These are phyloP conservation scores for Capromys pilorides DNA, from an alignment of 2,797 vertebrate genomes.

Conservation along the genomic window DNA sequence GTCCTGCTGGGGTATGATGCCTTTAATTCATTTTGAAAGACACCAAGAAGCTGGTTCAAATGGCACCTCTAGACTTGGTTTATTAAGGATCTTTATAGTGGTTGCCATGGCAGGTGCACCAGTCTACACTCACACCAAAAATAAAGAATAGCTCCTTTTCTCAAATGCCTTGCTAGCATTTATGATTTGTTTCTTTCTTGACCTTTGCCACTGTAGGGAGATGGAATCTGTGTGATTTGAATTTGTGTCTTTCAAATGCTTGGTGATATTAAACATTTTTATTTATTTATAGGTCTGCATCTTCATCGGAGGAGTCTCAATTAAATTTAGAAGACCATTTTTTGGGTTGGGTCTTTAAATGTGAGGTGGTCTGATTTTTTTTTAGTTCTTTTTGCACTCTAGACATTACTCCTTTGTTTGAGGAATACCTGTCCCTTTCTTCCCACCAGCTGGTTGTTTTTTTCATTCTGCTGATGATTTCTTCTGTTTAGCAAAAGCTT, in stretches of 20 bases:
- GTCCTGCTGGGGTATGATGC: no score
- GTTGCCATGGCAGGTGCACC: neutral
- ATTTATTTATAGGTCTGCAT: no score
- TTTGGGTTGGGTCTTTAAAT: no score
- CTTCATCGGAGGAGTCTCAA: neutral
- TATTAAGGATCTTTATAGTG: neutral
- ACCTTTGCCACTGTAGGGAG: neutral
- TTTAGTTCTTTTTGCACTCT: neutral
- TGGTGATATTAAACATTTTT: no score
- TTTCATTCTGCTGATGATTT: no score
- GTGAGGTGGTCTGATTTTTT: neutral
- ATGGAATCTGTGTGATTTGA: neutral
- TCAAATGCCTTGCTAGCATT: neutral
- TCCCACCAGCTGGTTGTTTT: no score
- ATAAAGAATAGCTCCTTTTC: neutral
- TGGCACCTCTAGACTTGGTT: neutral
- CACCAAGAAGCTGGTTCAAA: neutral
- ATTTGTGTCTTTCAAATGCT: no score
- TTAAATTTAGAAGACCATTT: neutral
- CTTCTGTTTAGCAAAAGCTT: no score
- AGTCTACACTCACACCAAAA: neutral
- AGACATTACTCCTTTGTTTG: no score
- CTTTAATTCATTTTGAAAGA: neutral
- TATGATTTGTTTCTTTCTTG: neutral
- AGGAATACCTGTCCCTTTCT: no score